Base-by-base conservation (phyloP, 2,113 vertebrate genomes). In the Boleophthalmus pectinirostris region DNA sequence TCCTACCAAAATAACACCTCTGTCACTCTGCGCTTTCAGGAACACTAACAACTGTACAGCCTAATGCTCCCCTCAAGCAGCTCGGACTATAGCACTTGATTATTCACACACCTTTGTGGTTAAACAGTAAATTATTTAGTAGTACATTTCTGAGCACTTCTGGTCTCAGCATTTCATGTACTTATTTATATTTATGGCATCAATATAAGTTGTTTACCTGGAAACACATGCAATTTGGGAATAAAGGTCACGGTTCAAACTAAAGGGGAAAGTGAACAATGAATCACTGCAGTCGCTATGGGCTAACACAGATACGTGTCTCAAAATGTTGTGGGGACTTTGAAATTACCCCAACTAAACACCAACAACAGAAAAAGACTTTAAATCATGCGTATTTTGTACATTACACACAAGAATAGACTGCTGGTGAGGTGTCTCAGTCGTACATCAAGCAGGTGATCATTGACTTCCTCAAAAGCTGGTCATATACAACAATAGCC, bases 361-460 rank as follows among this genome's bases (percentile, higher is more conserved):
- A 21, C 21, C 53, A 21, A 6, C 53, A 21, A 20, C 47, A 51
- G n/a, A 56, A 56, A 56, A 23, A 23, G 10, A 13, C 23, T 25
- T 24, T 25, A 58, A 58, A 64, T 43, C 20, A 38, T 21, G n/a
- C 33, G 8, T 64, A 12, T 33, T 38, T 43, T 6, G 20, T 70
- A 54, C 38, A 64, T 81, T 68, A 72, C 21, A 67, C 25, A 53
- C 51, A 29, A 68, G 56, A 73, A 72, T 23, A 13, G 18, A 53
- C 51, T 3, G 18, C 54, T 75, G 81, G 78, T 38, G 57, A 25
- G 77, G 81, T 33, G 49, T 12, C 56, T 46, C 66, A 29, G 29
- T 29, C 29, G 69, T 63, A 82, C 66, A 82, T 85, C 73, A 73
- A 69, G 29, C 2, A 75, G 63, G 68, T 72, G 72, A 69, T 70